Base-by-base conservation (phyloP, 2,113 vertebrate species). In the Polypterus senegalus region DNA sequence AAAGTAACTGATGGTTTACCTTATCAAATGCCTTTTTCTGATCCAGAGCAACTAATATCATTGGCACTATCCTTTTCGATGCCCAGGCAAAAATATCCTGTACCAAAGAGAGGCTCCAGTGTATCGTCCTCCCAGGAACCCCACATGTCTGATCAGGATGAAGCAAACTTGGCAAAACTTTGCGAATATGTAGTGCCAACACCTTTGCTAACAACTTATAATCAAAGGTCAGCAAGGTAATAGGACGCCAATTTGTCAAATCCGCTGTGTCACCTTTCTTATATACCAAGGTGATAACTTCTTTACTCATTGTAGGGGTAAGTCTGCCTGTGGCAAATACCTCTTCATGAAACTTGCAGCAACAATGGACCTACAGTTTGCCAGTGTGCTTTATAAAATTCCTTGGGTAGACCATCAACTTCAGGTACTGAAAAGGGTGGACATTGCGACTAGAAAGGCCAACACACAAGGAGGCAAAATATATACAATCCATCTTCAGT, bases 21-120 rank as follows among this genome's bases (percentile, higher is more conserved):
- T 51, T 10, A 43, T 65, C 57, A 48, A 60, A 60, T 1, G 63
- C 58, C 52, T 65, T 65, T n/a, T 53, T 53, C 59, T 60, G 63
- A 11, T 61, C 63, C 4, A 60, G 46, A 27, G n/a, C 48, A 3
- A 58, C 63, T 53, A 65, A 27, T 57, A 56, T 58, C n/a, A 27
- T 27, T 27, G 27, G 27, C 27, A 27, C 27, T 27, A 27, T 27
- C 27, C 27, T 27, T 27, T 27, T 27, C 27, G 27, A 27, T 27
- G 27, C 27, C 27, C 27, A 27, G 27, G 27, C 27, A 27, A 27
- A 27, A 27, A 27, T 27, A 27, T 27, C 27, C 2, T 27, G 27
- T 27, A 27, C 27, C 27, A 27, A 27, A 27, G 27, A 27, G 2
- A 27, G 27, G 27, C 27, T 27, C 27, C 27, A 27, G 27, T 27